These are phyloP conservation scores for Dynastes maya DNA, from an alignment of 2,888 invertebrate species.

Conservation along the genomic window DNA sequence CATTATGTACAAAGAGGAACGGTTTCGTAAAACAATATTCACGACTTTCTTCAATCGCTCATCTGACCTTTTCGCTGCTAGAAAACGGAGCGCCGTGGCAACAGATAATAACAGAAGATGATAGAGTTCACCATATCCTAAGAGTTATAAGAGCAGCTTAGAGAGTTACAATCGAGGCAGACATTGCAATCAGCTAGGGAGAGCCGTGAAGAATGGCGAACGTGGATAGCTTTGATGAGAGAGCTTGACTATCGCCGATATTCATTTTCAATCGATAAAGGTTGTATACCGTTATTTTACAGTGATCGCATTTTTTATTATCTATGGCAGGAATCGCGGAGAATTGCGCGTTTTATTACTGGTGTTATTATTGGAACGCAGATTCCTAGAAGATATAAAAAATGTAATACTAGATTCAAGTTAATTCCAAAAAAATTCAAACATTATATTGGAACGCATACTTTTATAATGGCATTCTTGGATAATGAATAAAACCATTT, in stretches of 20 bases:
- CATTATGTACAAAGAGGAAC: background rate
- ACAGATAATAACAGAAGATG: constrained; percentile 32
- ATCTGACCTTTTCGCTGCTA: constrained; percentile 8
- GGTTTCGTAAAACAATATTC: constrained; percentile 8
- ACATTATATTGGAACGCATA: no score
- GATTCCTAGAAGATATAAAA: no score
- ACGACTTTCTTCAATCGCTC: constrained; percentile 13
- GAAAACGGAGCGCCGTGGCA: constrained; percentile 2
- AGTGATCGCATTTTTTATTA: background rate
- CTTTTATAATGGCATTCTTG: no score
- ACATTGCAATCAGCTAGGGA: constrained; percentile 1
- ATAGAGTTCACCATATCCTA: constrained; percentile 19
- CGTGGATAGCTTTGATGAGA: constrained; percentile 3
- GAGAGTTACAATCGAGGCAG: constrained; percentile 10
- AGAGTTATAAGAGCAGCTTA: constrained; percentile 9
- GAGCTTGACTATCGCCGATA: background rate
- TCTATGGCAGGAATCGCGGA: background rate
- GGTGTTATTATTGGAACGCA: no score
- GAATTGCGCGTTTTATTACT: background rate
- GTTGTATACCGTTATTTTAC: background rate
- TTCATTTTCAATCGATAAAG: background rate
- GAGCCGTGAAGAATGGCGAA: background rate
- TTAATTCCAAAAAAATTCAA: no score
- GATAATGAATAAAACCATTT: no score
- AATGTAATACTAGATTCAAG: no score